phyloP scores from a whole-genome alignment of 2,113 vertebrate species.

The Capreolus pygargus region DNA sequence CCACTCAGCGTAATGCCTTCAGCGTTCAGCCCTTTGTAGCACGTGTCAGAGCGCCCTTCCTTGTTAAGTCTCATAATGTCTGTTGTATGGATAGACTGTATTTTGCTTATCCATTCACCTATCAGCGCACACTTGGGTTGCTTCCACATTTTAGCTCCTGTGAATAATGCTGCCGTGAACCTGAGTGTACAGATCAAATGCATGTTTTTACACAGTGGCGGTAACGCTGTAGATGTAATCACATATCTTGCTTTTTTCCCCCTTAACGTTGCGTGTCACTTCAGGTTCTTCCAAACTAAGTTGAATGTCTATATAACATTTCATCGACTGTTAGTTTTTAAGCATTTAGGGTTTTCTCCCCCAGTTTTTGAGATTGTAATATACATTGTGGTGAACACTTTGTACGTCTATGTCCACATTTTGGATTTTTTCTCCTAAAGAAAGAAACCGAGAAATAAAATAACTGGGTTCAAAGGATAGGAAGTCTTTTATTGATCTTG shows the following conservation, averaged over 20 bases:
- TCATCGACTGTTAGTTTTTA: not conserved
- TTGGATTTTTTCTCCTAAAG: not conserved
- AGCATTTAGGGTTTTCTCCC: not conserved
- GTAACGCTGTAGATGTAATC: too few relatives aligned
- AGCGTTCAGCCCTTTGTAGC: not conserved
- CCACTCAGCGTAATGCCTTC: fast-evolving
- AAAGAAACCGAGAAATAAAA: not conserved
- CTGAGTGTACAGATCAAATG: fast-evolving
- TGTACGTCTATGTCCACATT: not conserved
- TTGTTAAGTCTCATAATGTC: not conserved
- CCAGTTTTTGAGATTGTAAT: not conserved
- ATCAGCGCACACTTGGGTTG: fast-evolving
- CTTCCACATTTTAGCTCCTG: not conserved
- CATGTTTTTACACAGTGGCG: not conserved
- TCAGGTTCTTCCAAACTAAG: not conserved
- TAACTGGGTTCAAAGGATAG: not conserved
- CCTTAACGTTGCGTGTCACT: not conserved
- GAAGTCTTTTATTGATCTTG: not conserved
- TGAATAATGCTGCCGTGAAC: not conserved
- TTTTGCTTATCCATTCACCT: not conserved
- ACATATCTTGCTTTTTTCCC: not conserved
- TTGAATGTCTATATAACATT: not conserved
- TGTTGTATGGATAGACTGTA: fast-evolving
- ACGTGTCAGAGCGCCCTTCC: not conserved
- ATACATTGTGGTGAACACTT: not conserved